Base-by-base conservation (phyloP, 2,888 invertebrate genomes). In the Rotaria socialis region DNA sequence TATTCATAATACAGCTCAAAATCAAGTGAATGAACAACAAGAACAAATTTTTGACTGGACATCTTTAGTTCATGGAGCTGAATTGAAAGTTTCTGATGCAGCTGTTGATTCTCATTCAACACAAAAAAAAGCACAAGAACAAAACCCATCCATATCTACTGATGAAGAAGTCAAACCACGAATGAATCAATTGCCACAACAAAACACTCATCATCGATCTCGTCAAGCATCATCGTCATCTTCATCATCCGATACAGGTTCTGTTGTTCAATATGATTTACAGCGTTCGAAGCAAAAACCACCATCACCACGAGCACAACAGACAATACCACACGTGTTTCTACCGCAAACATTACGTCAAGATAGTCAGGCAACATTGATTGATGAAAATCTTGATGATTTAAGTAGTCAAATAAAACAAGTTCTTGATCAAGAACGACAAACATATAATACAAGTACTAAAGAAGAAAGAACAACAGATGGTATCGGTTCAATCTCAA, bases 361-460 rank as follows among this genome's bases (percentile, higher is more conserved):
- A 47, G 80, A 80, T n/a, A 80, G 80, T 80, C 80, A 80, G 47
- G 80, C 80, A 80, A 80, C 80, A 47, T 80, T 80, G 5, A 80
- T 80, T 47, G 80, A 80, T 47, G 80, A 80, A 80, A 80, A 80
- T 80, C 47, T 80, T 5, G 80, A 80, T n/a, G 80, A 80, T 19
- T 47, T 80, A 47, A 80, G 47, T 47, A 80, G 22, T 47, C 80
- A 80, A 80, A n/a, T 80, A n/a, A 80, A 47, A 80, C 43, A 43
- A 19, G n/a, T 47, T 80, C 43, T n/a, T 24, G 47, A 80, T 47
- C 47, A 80, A 24, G 80, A 80, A 80, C 80, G n/a, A 24, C 47
- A 80, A 19, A 24, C 22, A 47, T 47, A 19, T 2, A 80, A 80
- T 43, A 35, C 8, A 16, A 75, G 22, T 43, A 43, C 14, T n/a